These are phyloP conservation scores for Caenorhabditis drosophilae DNA, from an alignment of 2,888 invertebrate species.

Conservation along the genomic window DNA sequence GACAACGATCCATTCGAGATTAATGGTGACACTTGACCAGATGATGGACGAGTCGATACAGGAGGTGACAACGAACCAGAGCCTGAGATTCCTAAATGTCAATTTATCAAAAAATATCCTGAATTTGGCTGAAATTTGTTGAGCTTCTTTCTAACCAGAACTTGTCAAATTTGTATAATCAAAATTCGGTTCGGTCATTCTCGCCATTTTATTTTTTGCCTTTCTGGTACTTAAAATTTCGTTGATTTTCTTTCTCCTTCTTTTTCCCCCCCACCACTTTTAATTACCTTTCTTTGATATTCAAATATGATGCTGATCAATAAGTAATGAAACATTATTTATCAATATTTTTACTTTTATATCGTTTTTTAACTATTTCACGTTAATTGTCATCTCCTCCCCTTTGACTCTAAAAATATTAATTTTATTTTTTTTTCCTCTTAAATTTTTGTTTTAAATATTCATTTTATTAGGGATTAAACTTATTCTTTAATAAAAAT, in stretches of 20 bases:
- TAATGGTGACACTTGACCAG: slow-evolving; percentile 29
- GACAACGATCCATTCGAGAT: slow-evolving; percentile 32
- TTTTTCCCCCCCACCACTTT: neutral
- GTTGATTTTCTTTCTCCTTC: neutral
- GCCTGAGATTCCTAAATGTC: slow-evolving; percentile 43
- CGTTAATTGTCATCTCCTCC: too few species aligned
- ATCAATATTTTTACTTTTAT: too few species aligned
- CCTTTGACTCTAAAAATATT: too few species aligned
- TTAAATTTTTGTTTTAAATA: too few species aligned
- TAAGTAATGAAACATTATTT: too few species aligned
- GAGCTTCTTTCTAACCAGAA: slow-evolving; percentile 14
- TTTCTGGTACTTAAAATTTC: neutral
- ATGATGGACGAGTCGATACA: slow-evolving; percentile 16
- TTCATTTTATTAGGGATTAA: too few species aligned
- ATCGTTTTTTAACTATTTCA: too few species aligned
- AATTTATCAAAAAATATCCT: slow-evolving; percentile 1
- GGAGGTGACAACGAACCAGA: slow-evolving; percentile 39
- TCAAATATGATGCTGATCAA: too few species aligned
- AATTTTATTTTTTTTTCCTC: too few species aligned
- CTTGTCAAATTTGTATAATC: slow-evolving; percentile 33
- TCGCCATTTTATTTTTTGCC: neutral
- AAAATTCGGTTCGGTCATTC: slow-evolving; percentile 26
- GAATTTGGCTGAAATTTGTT: neutral
- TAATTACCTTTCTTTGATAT: too few species aligned
- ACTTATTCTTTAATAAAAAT: too few species aligned